Percentiles rank a stretch among this genome's conserved stretches.
These are phyloP conservation scores for Beroe forskalii DNA, from an alignment of 37 sponge, comb jelly and placozoan genomes.

Conservation along the genomic window DNA sequence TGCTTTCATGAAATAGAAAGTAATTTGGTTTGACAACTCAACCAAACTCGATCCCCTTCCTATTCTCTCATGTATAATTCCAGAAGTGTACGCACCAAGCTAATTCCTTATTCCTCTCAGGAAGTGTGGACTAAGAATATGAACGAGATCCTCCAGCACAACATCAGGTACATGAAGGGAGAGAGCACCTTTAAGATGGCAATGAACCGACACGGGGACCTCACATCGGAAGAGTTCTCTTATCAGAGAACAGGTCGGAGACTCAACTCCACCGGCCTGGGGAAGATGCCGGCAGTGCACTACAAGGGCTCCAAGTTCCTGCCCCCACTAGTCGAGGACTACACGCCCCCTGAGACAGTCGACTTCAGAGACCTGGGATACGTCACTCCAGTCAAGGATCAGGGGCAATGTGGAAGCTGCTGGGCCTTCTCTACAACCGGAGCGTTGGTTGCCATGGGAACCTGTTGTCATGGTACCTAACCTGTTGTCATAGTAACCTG, in stretches of 20 bases:
- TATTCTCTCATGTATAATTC: no score
- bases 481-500: no score
- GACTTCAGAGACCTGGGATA: constrained; percentile 44
- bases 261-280: neutral
- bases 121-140: constrained; percentile 47
- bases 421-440: no score
- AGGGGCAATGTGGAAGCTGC: constrained; percentile 69
- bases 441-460: no score
- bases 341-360: neutral
- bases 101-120: neutral
- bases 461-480: no score
- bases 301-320: constrained; percentile 10
- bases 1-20: no score
- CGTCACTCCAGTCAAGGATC: constrained; percentile 72
- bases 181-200: constrained; percentile 25
- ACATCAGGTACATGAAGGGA: neutral
- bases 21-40: no score
- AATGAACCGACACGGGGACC: constrained; percentile 40
- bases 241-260: neutral
- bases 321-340: neutral
- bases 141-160: constrained; percentile 4
- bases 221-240: neutral
- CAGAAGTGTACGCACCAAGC: no score
- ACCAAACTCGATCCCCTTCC: no score
- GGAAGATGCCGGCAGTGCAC: constrained; percentile 2